phyloP scores from a whole-genome alignment of 2,888 invertebrate genomes.

The Drosophila greeni region DNA sequence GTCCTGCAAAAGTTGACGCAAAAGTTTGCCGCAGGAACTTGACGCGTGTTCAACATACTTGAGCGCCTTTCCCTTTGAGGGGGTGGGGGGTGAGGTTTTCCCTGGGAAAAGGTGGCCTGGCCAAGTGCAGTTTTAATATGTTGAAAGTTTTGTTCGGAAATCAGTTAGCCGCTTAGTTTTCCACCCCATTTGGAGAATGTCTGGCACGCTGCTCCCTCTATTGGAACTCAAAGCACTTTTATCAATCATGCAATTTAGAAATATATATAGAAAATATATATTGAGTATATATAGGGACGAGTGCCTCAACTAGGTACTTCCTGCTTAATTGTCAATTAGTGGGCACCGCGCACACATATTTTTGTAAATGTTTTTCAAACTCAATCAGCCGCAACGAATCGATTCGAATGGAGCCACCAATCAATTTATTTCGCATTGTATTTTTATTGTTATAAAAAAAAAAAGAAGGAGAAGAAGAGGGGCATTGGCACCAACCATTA shows the following conservation, averaged over 20 bases:
- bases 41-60: slow-evolving; percentile 74
- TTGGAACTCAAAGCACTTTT: slow-evolving; percentile 47
- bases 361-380: slow-evolving; percentile 49
- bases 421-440: slow-evolving; percentile 58
- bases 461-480: slow-evolving; percentile 5
- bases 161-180: slow-evolving; percentile 70
- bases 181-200: slow-evolving; percentile 16
- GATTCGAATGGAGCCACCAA: slow-evolving; percentile 42
- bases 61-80: slow-evolving; percentile 61
- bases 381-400: slow-evolving; percentile 62
- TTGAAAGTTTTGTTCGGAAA: slow-evolving; percentile 69
- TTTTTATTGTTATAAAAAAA: slow-evolving; percentile 19
- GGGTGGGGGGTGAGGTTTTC: not conserved
- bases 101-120: slow-evolving; percentile 34
- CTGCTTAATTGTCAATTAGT: slow-evolving; percentile 71
- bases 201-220: slow-evolving; percentile 22
- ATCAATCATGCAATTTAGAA: slow-evolving; percentile 66
- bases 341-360: slow-evolving; percentile 65
- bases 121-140: slow-evolving; percentile 73
- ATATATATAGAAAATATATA: not conserved
- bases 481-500: slow-evolving; percentile 56
- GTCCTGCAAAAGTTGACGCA: slow-evolving; percentile 64
- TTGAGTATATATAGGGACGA: not conserved
- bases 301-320: slow-evolving; percentile 59
- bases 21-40: slow-evolving; percentile 71